phyloP scores from a whole-genome alignment of 2,888 invertebrate species.

The Hypercompe scribonia region DNA sequence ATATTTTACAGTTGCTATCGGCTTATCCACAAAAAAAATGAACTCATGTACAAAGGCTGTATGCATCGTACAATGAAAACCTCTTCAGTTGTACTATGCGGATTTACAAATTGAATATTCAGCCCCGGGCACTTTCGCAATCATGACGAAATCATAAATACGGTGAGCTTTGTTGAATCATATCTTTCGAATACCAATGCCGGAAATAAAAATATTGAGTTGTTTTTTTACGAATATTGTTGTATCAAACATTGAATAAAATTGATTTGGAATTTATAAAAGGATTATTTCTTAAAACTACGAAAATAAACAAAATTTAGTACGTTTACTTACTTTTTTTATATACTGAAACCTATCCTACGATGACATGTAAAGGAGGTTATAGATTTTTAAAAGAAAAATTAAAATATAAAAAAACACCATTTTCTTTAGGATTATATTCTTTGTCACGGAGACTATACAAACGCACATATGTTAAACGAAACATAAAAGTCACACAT shows the following conservation, averaged over 20 bases:
- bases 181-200: conserved; percentile 8
- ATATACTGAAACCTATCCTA: not conserved
- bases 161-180: conserved; percentile 28
- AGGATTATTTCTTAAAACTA: not conserved
- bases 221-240: conserved; percentile 8
- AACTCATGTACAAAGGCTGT: not conserved
- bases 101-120: conserved; percentile 59
- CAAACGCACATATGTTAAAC: too few relatives aligned
- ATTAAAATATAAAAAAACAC: too few relatives aligned
- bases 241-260: not conserved
- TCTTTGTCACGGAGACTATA: too few relatives aligned
- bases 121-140: conserved; percentile 50
- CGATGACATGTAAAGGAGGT: too few relatives aligned
- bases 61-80: conserved; percentile 30
- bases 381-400: too few relatives aligned
- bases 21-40: conserved; percentile 5
- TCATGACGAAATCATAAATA: conserved; percentile 49
- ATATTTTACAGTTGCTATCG: not conserved
- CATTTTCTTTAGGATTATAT: too few relatives aligned
- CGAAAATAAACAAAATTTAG: too few relatives aligned
- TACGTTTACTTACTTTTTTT: too few relatives aligned
- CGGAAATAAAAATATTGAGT: conserved; percentile 14
- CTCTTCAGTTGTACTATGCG: conserved; percentile 42
- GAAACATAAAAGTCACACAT: too few relatives aligned
- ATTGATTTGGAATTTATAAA: not conserved